Percentiles rank a stretch among this genome's conserved stretches.
phyloP scores from a whole-genome alignment of 1,140 invertebrate species.

The Nautilus pompilius region DNA sequence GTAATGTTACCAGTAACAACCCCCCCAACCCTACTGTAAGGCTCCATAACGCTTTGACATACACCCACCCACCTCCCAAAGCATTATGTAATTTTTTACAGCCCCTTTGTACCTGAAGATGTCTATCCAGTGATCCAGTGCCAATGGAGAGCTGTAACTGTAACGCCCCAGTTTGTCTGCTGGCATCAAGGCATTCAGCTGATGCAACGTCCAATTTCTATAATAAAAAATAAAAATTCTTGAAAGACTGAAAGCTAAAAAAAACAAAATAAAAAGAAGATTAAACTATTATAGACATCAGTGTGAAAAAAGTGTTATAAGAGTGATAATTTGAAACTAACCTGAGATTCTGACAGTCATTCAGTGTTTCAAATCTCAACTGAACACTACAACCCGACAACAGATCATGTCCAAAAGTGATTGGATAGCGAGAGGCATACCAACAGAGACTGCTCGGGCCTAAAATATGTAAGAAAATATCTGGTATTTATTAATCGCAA shows the following conservation, averaged over 20 bases:
- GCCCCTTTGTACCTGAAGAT: conserved; percentile 24
- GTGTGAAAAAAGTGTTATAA: background rate
- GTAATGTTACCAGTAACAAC: background rate
- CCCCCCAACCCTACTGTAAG: background rate
- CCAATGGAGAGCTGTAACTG: conserved; percentile 24
- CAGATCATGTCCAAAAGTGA: conserved; percentile 34
- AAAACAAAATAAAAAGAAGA: background rate
- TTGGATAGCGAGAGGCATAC: conserved; percentile 14
- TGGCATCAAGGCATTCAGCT: conserved; percentile 33
- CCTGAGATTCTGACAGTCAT: conserved; percentile 20
- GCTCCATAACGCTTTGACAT: background rate
- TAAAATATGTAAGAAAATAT: conserved; percentile 8
- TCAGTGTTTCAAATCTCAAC: conserved; percentile 14
- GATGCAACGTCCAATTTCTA: conserved; percentile 25
- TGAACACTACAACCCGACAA: conserved; percentile 25
- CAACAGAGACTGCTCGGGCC: conserved; percentile 30
- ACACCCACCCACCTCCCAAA: background rate
- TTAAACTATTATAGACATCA: background rate
- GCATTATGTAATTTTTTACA: background rate
- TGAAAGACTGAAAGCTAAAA: background rate
- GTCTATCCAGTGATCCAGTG: conserved; percentile 24
- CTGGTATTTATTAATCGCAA: background rate
- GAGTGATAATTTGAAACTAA: background rate
- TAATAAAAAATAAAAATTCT: background rate
- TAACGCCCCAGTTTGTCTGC: conserved; percentile 23